Conservation (phyloP, 2,113 vertebrate genomes). For the Salvelinus namaycush region DNA sequence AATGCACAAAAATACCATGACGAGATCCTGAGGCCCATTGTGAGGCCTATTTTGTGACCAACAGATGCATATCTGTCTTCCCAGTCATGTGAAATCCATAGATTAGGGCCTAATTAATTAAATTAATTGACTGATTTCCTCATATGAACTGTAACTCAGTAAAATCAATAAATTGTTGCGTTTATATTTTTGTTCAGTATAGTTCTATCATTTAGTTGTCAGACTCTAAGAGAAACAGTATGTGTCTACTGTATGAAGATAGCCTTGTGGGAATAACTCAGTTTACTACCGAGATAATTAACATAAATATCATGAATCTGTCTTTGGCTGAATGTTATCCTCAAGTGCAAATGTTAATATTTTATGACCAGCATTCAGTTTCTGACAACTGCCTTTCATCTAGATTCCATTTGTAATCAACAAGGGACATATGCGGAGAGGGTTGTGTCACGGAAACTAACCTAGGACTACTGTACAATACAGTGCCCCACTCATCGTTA, state of each 20-base stretch:
- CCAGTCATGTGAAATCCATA: no score
- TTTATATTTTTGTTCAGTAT: background rate
- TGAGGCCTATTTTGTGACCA: no score
- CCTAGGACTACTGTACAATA: background rate
- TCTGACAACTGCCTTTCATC: conserved; percentile 14
- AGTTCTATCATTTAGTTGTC: background rate
- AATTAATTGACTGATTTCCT: no score
- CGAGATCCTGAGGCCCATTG: no score
- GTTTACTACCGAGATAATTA: background rate
- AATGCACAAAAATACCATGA: no score
- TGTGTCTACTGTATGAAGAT: background rate
- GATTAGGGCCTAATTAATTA: no score
- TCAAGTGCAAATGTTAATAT: conserved; percentile 9
- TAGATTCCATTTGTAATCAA: background rate
- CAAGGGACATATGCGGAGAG: background rate
- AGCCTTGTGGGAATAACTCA: background rate
- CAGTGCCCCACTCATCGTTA: background rate
- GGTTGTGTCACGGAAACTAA: background rate
- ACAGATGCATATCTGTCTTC: no score
- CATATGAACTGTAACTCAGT: no score
- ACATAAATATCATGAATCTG: background rate
- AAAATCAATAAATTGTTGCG: no score
- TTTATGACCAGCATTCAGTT: conserved; percentile 8
- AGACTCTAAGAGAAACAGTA: background rate
- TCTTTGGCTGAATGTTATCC: conserved; percentile 1